A percentile compares a stretch with the other conserved stretches of the same genome.
phyloP scores from a whole-genome alignment of 1,140 invertebrate genomes.

The Drosophila takahashii region DNA sequence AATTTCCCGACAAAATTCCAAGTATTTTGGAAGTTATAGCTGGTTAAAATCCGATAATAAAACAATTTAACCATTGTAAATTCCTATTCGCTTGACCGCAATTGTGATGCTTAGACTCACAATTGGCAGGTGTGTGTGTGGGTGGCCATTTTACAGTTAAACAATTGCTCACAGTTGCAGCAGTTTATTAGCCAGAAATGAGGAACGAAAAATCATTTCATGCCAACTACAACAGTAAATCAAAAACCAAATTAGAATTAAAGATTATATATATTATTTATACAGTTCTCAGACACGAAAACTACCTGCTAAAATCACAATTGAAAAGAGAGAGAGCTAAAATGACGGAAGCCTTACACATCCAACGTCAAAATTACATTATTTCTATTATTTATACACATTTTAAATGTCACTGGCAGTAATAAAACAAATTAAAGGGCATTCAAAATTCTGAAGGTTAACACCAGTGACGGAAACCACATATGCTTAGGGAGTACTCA shows the following conservation, averaged over 20 bases:
- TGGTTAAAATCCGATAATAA: too few relatives aligned
- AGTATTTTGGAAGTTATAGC: too few relatives aligned
- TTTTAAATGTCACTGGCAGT: constrained; percentile 2
- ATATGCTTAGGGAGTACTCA: not conserved
- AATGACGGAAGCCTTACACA: not conserved
- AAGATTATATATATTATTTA: constrained; percentile 27
- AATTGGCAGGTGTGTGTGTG: constrained; percentile 8
- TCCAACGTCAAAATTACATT: not conserved
- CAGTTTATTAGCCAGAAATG: constrained; percentile 28
- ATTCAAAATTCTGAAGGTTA: constrained; percentile 1
- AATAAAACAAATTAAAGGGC: constrained; percentile 4
- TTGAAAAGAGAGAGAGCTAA: too few relatives aligned
- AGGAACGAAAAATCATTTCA: constrained; percentile 6
- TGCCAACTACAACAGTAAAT: constrained; percentile 37
- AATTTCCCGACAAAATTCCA: too few relatives aligned
- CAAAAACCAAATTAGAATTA: constrained; percentile 19
- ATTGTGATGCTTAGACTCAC: not conserved
- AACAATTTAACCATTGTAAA: too few relatives aligned
- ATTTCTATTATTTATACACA: not conserved
- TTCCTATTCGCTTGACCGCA: not conserved
- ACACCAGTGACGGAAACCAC: not conserved
- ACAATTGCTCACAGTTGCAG: constrained; percentile 14
- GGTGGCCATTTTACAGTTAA: constrained; percentile 19
- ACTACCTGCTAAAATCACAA: not conserved
- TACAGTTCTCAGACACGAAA: not conserved